Conservation (phyloP, 2,113 vertebrate genomes). For the Neodontobutis hainanensis region DNA sequence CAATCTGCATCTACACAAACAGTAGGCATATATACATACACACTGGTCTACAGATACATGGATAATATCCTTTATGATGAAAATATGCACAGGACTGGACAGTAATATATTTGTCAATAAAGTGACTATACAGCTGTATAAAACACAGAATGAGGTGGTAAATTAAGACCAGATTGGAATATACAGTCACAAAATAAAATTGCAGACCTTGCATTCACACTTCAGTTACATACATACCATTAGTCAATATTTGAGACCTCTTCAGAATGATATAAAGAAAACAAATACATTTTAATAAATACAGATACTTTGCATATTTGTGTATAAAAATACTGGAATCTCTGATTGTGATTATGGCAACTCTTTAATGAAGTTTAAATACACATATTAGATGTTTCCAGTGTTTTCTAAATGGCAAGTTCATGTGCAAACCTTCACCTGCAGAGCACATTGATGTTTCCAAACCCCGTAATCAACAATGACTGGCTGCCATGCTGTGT, state of each 20-base stretch:
- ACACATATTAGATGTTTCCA: too few species aligned
- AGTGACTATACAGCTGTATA: slow-evolving; percentile 6
- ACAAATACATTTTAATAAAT: slow-evolving; percentile 36
- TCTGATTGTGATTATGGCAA: background rate
- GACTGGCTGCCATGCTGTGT: background rate
- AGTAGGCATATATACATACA: slow-evolving; percentile 44
- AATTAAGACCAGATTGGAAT: slow-evolving; percentile 9
- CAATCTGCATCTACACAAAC: slow-evolving; percentile 25
- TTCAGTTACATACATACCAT: slow-evolving; percentile 6
- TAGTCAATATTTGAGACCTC: slow-evolving; percentile 48
- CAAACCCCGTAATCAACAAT: slow-evolving; percentile 2
- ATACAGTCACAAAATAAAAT: slow-evolving; percentile 15
- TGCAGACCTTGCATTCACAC: slow-evolving; percentile 26
- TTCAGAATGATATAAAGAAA: slow-evolving; percentile 33
- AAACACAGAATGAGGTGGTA: slow-evolving; percentile 15
- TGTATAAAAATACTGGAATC: slow-evolving; percentile 29
- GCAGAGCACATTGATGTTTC: background rate
- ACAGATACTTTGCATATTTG: slow-evolving; percentile 67
- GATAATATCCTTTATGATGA: slow-evolving; percentile 15
- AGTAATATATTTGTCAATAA: slow-evolving; percentile 25
- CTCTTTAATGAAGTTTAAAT: background rate
- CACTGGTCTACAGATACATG: slow-evolving; percentile 17
- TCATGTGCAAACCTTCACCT: background rate
- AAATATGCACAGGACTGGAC: slow-evolving; percentile 17
- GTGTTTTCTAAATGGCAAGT: too few species aligned